These are phyloP conservation scores for Hofmannophila pseudospretella DNA, from an alignment of 2,888 invertebrate species.

Conservation along the genomic window DNA sequence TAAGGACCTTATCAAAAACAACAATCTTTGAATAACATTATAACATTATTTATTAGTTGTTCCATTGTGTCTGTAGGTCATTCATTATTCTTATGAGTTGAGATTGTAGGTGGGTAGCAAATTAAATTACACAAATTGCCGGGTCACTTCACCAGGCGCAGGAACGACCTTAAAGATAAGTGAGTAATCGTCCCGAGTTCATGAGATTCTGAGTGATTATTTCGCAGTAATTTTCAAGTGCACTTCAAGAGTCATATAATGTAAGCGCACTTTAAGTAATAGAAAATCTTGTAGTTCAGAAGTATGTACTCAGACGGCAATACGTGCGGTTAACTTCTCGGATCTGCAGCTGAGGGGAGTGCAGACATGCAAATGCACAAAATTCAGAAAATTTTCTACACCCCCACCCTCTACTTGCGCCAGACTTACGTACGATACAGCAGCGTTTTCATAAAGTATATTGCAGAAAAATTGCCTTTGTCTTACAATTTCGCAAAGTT, in stretches of 20 bases:
- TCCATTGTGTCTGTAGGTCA: conserved; percentile 1
- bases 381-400: conserved; percentile 18
- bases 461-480: conserved; percentile 31
- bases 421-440: conserved; percentile 12
- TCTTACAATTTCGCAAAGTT: conserved; percentile 19
- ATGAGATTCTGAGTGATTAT: not conserved
- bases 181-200: conserved; percentile 8
- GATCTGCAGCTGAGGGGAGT: conserved; percentile 13
- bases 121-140: conserved; percentile 40
- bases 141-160: conserved; percentile 20
- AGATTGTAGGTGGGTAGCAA: conserved; percentile 31
- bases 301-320: conserved; percentile 9
- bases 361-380: conserved; percentile 22
- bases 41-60: not conserved
- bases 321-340: conserved; percentile 13
- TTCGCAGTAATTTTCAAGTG: not conserved
- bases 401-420: conserved; percentile 14
- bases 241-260: not conserved
- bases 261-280: conserved; percentile 6
- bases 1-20: no score
- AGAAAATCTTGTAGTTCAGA: conserved; percentile 12
- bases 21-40: not conserved
- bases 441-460: conserved; percentile 24
- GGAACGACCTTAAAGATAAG: conserved; percentile 26
- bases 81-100: conserved; percentile 23